A percentile compares a stretch with the other conserved stretches of the same genome.
Evolutionary conservation across 2,113 vertebrate species (phyloP).

Genomic region (Passerina amoena): DNA sequence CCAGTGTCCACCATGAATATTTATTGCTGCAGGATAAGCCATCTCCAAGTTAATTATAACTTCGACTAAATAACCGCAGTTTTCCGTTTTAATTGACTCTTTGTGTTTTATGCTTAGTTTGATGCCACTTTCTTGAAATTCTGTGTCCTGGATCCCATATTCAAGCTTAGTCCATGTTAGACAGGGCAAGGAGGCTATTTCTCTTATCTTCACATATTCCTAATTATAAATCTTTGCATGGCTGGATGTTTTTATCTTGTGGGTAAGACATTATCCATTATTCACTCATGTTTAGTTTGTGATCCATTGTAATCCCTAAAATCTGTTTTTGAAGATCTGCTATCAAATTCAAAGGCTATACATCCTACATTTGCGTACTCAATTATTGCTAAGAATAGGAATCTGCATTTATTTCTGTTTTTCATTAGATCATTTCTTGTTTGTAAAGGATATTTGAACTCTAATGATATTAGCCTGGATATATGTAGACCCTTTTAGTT

Average conservation of each 20-base stretch:
- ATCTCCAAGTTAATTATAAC: not conserved
- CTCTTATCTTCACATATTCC: not conserved
- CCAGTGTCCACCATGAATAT: not conserved
- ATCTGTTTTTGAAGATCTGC: not conserved
- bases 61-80: not conserved
- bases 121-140: not conserved
- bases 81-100: not conserved
- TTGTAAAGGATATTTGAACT: not conserved
- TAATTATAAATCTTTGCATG: not conserved
- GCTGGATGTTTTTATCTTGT: not conserved
- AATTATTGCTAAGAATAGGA: constrained; percentile 11
- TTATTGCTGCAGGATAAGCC: not conserved
- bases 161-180: not conserved
- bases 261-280: not conserved
- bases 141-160: not conserved
- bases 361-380: not conserved
- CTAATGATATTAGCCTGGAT: not conserved
- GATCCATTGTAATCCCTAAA: not conserved
- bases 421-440: not conserved
- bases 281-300: not conserved
- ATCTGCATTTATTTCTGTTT: not conserved
- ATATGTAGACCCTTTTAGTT: not conserved
- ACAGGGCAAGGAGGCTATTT: not conserved
- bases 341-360: not conserved
- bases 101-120: not conserved